Conservation (phyloP, 2,797 vertebrate species). For the Coilia nasus region DNA sequence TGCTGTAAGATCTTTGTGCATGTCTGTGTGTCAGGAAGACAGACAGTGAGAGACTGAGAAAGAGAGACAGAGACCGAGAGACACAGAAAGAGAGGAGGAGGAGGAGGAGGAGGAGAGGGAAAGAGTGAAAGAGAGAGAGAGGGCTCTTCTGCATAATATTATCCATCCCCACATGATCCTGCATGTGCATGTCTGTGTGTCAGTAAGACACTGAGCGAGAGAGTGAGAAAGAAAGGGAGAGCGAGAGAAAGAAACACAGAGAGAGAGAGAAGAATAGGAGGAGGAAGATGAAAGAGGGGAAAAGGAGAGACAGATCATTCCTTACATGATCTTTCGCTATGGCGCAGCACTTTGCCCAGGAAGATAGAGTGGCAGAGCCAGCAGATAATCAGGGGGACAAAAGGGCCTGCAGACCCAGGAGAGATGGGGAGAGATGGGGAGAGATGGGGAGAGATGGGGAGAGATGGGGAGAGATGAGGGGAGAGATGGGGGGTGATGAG, state of each 20-base stretch:
- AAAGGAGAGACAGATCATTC: background rate
- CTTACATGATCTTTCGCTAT: background rate
- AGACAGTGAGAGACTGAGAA: too few relatives aligned
- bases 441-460: too few relatives aligned
- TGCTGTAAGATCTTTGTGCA: background rate
- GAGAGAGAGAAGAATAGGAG: too few relatives aligned
- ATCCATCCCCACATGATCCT: too few relatives aligned
- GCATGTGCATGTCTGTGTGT: background rate
- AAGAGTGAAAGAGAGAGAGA: constrained; percentile 5
- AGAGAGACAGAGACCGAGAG: too few relatives aligned
- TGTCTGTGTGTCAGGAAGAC: background rate
- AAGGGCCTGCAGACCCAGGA: background rate
- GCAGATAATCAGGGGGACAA: background rate
- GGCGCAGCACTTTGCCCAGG: background rate
- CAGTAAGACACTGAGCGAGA: too few relatives aligned
- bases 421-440: background rate
- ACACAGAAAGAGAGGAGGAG: background rate
- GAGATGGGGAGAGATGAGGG: too few relatives aligned
- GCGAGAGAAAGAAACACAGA: background rate
- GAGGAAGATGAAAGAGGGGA: too few relatives aligned
- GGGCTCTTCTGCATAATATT: too few relatives aligned
- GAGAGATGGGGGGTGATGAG: too few relatives aligned
- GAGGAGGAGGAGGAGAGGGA: background rate
- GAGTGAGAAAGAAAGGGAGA: background rate
- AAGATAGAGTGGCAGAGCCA: background rate